Conservation (phyloP, 1,140 invertebrate genomes). For the Phymastichus coffea region DNA sequence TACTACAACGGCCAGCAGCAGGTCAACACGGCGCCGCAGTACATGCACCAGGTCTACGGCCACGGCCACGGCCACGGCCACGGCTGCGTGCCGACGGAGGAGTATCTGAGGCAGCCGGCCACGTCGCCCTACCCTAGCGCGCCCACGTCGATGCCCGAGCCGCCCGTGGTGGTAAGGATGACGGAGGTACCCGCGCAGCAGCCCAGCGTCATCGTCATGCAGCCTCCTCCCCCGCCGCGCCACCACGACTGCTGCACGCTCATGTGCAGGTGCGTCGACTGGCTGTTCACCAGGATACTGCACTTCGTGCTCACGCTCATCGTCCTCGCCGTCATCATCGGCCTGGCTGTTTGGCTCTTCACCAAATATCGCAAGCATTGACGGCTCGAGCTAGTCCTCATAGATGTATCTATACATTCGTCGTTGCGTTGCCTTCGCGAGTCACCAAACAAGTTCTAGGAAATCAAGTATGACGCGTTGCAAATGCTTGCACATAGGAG, state of each 20-base stretch:
- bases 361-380: neutral
- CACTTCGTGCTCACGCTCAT: neutral
- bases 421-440: no score
- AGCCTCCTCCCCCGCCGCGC: neutral
- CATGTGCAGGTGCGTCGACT: neutral
- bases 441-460: no score
- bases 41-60: neutral
- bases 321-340: neutral
- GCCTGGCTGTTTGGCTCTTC: neutral
- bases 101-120: neutral
- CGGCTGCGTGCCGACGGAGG: neutral
- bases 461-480: no score
- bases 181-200: no score
- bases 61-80: neutral
- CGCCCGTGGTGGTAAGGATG: no score
- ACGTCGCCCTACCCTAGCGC: neutral
- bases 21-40: no score
- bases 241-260: neutral
- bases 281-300: neutral
- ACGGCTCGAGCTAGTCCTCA: no score
- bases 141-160: neutral
- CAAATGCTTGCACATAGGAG: no score
- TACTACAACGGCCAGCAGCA: no score
- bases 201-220: no score
- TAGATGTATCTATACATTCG: no score